Evolutionary conservation across 1,140 invertebrate genomes (phyloP).

Genomic region (Macrobrachium nipponense): DNA sequence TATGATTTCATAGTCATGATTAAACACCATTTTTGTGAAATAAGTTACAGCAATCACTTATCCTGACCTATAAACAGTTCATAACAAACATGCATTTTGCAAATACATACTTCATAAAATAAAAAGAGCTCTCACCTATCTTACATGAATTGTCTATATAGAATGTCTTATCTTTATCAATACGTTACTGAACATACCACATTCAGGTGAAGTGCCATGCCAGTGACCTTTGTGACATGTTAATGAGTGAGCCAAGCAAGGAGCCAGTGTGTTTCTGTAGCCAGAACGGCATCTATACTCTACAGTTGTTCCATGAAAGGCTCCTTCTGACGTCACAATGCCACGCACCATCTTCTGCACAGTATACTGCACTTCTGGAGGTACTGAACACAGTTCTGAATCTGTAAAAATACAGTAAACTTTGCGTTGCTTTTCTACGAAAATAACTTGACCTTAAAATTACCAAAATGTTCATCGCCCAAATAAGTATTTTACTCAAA

Average conservation of each 20-base stretch:
- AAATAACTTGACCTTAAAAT: too few species aligned
- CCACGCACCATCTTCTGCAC: conserved; percentile 58
- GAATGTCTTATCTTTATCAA: not conserved
- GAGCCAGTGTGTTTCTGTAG: conserved; percentile 65
- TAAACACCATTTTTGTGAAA: too few species aligned
- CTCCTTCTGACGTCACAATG: conserved; percentile 56
- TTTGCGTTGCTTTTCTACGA: too few species aligned
- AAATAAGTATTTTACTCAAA: too few species aligned
- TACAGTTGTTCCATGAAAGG: conserved; percentile 67
- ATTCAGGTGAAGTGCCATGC: conserved; percentile 61
- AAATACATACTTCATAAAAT: not conserved
- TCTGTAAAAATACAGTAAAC: conserved; percentile 9
- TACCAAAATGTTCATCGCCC: too few species aligned
- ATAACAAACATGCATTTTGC: too few species aligned
- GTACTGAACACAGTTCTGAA: conserved; percentile 53
- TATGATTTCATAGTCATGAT: too few species aligned
- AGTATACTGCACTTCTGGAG: conserved; percentile 51
- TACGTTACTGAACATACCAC: conserved; percentile 55
- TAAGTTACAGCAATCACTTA: too few species aligned
- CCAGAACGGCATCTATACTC: conserved; percentile 69
- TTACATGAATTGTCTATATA: not conserved
- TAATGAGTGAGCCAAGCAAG: conserved; percentile 50
- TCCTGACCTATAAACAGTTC: too few species aligned
- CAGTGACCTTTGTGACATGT: conserved; percentile 63
- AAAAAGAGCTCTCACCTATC: not conserved